A percentile compares a stretch with the other conserved stretches of the same genome.
phyloP scores from a whole-genome alignment of 1,140 invertebrate genomes.

The Cotesia vestalis region DNA sequence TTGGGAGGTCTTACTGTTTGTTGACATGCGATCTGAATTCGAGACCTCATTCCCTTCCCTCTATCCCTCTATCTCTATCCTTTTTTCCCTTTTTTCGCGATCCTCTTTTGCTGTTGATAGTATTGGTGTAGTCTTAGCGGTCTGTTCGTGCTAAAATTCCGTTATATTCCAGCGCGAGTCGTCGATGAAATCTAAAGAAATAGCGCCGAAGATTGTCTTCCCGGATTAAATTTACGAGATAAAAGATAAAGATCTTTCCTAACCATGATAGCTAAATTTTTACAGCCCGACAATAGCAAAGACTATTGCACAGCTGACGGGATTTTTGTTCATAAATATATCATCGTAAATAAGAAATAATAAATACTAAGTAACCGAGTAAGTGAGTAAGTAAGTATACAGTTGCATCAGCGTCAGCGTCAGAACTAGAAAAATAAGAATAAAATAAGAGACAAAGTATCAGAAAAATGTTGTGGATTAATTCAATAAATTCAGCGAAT shows the following conservation, averaged over 20 bases:
- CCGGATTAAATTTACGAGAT: background rate
- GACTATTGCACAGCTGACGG: background rate
- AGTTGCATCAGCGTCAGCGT: background rate
- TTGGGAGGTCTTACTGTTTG: slow-evolving; percentile 56
- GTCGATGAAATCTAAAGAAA: slow-evolving; percentile 26
- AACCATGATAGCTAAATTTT: slow-evolving; percentile 13
- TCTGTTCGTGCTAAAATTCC: slow-evolving; percentile 33
- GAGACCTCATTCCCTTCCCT: slow-evolving; percentile 31
- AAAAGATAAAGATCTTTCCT: slow-evolving; percentile 11
- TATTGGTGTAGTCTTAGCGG: slow-evolving; percentile 2
- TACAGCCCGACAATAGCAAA: background rate
- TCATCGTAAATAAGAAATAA: background rate
- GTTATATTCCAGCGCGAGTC: slow-evolving; percentile 15
- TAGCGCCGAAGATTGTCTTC: slow-evolving; percentile 3
- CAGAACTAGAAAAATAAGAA: background rate
- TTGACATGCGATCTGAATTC: slow-evolving; percentile 61
- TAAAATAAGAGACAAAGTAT: background rate
- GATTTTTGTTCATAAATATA: slow-evolving; percentile 3
- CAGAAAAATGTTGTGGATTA: slow-evolving; percentile 5
- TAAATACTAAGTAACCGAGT: background rate
- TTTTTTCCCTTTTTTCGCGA: slow-evolving; percentile 21
- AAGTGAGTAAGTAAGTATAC: too few species aligned
- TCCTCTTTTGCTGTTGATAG: background rate
- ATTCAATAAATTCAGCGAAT: slow-evolving; percentile 14
- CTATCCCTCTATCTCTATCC: slow-evolving; percentile 20